These are phyloP conservation scores for Chondrosia reniformis DNA, from an alignment of 37 sponge, comb jelly and placozoan genomes.

Conservation along the genomic window DNA sequence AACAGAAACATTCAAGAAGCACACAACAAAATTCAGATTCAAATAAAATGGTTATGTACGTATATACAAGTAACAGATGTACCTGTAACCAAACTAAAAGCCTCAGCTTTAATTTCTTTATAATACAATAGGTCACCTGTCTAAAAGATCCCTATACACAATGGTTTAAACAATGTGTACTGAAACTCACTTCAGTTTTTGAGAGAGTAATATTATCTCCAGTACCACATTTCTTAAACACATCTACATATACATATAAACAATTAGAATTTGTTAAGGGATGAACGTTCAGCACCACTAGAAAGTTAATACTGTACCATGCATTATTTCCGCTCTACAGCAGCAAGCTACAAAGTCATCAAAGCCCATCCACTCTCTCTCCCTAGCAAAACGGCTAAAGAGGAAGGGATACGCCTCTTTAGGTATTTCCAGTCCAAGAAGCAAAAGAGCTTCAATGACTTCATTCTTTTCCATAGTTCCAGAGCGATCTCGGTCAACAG, in stretches of 20 bases:
- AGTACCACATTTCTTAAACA: conserved; percentile 33
- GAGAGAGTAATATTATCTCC: conserved; percentile 19
- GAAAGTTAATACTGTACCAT: conserved; percentile 26
- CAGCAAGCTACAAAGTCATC: conserved; percentile 73
- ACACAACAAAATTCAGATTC: no score
- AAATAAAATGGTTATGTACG: no score
- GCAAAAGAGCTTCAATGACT: conserved; percentile 21
- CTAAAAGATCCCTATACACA: no score
- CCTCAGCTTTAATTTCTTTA: no score
- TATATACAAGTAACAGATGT: no score
- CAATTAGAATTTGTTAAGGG: background rate
- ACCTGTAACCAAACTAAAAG: no score
- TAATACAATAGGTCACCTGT: no score
- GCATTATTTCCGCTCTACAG: conserved; percentile 64
- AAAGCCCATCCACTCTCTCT: conserved; percentile 61
- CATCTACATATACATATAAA: conserved; percentile 3
- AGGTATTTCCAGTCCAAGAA: conserved; percentile 53
- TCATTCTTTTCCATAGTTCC: conserved; percentile 71
- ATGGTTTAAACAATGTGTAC: no score
- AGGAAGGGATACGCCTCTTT: conserved; percentile 11
- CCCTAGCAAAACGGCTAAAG: conserved; percentile 67
- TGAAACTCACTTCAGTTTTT: conserved; percentile 43
- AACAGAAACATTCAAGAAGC: no score
- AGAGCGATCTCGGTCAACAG: conserved; percentile 62
- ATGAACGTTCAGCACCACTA: background rate